Evolutionary conservation across 2,888 invertebrate genomes (phyloP).

Genomic region (Amphipoea oculea): DNA sequence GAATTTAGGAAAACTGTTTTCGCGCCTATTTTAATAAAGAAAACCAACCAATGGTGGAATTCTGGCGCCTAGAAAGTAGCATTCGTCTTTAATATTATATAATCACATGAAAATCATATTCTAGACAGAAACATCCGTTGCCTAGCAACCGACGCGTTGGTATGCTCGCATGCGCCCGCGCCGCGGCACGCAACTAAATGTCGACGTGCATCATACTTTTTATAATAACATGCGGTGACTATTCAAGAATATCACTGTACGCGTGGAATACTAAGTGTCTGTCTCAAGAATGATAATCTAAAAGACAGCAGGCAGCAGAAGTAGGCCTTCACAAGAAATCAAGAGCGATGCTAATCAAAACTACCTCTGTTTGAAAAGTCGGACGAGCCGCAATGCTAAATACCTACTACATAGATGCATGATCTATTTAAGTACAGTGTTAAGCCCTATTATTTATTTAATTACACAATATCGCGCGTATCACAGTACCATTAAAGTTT

Average conservation of each 20-base stretch:
- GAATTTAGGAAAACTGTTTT: background rate
- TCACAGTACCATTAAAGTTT: conserved; percentile 34
- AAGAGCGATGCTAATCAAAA: conserved; percentile 56
- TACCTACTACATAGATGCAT: conserved; percentile 31
- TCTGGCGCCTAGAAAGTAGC: background rate
- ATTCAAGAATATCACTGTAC: conserved; percentile 53
- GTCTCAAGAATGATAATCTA: conserved; percentile 43
- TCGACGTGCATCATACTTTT: conserved; percentile 65
- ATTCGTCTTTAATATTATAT: background rate
- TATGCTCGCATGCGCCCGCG: conserved; percentile 58
- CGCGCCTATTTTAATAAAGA: too few species aligned
- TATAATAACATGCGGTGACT: conserved; percentile 59
- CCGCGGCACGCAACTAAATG: conserved; percentile 61
- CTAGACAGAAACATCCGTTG: conserved; percentile 50
- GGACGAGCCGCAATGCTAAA: conserved; percentile 22
- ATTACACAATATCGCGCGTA: conserved; percentile 31
- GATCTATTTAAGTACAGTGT: conserved; percentile 41
- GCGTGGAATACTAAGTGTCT: conserved; percentile 55
- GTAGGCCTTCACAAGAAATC: conserved; percentile 56
- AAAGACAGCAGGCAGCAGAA: conserved; percentile 41
- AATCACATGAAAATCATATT: conserved; percentile 51
- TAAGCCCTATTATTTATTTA: conserved; percentile 42
- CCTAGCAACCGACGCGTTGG: conserved; percentile 61
- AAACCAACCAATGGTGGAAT: background rate
- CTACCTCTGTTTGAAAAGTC: conserved; percentile 42